Conservation (phyloP, 2,888 invertebrate genomes). For the Spodoptera littoralis region DNA sequence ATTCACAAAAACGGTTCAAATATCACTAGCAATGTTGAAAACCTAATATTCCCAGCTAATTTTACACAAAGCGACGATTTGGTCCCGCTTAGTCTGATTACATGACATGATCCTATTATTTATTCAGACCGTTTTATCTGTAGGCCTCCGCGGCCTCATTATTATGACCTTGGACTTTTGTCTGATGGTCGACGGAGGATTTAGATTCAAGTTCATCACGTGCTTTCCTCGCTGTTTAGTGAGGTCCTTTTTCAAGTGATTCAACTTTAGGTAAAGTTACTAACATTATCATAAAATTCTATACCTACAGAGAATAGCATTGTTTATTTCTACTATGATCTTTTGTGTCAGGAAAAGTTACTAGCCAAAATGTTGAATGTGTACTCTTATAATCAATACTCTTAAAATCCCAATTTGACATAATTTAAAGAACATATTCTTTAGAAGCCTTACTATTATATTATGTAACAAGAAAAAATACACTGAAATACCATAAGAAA, state of each 20-base stretch:
- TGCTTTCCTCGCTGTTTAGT: constrained; percentile 10
- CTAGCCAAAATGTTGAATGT: too few species aligned
- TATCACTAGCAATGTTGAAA: constrained; percentile 51
- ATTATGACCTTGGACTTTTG: constrained; percentile 51
- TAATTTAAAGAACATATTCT: too few species aligned
- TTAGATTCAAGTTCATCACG: constrained; percentile 41
- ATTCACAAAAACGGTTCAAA: constrained; percentile 45
- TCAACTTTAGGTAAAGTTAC: neutral
- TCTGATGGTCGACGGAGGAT: constrained; percentile 36
- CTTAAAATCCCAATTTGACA: too few species aligned
- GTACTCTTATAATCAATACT: too few species aligned
- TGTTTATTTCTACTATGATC: too few species aligned
- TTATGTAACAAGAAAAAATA: neutral
- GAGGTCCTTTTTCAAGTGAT: neutral
- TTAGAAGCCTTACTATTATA: too few species aligned
- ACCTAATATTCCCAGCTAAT: constrained; percentile 56
- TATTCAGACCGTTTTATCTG: constrained; percentile 58
- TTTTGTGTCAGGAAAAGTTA: too few species aligned
- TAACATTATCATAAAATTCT: too few species aligned
- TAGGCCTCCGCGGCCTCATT: constrained; percentile 51
- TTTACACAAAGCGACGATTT: constrained; percentile 59
- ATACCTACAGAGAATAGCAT: too few species aligned
- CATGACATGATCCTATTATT: constrained; percentile 61
- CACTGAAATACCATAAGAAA: neutral
- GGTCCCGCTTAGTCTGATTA: constrained; percentile 59